Conservation (phyloP, 2,888 invertebrate genomes). For the Melinaea marsaeus region DNA sequence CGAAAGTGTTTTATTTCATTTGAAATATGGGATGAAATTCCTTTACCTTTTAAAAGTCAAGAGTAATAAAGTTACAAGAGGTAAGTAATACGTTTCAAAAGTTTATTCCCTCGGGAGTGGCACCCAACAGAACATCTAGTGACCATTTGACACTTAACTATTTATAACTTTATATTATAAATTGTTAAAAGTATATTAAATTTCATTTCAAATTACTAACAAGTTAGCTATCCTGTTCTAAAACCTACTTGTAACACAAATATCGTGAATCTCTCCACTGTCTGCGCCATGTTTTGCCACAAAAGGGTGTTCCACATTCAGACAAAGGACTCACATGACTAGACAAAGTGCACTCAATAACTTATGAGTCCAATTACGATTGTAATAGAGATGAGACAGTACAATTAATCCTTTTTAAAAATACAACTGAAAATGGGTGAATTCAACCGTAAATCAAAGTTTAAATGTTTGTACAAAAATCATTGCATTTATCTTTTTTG, state of each 20-base stretch:
- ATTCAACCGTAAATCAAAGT: too few relatives aligned
- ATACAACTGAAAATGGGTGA: too few relatives aligned
- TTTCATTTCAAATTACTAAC: too few relatives aligned
- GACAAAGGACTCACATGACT: constrained; percentile 38
- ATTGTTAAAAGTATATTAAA: not conserved
- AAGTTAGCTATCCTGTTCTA: too few relatives aligned
- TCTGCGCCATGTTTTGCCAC: constrained; percentile 9
- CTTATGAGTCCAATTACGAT: not conserved
- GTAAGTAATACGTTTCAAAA: not conserved
- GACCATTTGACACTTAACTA: not conserved
- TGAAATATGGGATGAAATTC: not conserved
- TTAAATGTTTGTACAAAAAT: too few relatives aligned
- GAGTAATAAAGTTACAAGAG: constrained; percentile 1
- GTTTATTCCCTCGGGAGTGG: not conserved
- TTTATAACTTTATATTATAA: not conserved
- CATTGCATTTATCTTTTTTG: too few relatives aligned
- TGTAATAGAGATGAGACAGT: not conserved
- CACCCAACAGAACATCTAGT: constrained; percentile 2
- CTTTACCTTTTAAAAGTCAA: not conserved
- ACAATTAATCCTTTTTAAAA: not conserved
- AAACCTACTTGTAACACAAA: constrained; percentile 9
- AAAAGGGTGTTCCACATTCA: constrained; percentile 39
- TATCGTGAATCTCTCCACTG: constrained; percentile 8
- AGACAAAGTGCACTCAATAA: constrained; percentile 37
- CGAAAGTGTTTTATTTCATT: not conserved